A percentile compares a stretch with the other conserved stretches of the same genome.
phyloP scores from a whole-genome alignment of 2,888 invertebrate genomes.

The Drosophila nr. medialis region DNA sequence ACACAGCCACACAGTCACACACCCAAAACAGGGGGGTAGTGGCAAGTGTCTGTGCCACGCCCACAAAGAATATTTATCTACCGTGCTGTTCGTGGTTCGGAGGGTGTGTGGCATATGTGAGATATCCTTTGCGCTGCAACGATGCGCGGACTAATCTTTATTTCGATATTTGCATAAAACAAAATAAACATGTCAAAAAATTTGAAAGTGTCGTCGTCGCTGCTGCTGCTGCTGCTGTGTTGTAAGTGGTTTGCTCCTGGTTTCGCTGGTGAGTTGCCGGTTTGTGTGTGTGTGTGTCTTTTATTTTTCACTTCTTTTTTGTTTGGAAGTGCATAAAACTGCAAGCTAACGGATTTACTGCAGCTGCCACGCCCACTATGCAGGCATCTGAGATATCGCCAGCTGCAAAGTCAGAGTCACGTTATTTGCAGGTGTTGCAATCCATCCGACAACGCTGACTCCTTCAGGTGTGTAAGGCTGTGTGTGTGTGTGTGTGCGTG shows the following conservation, averaged over 20 bases:
- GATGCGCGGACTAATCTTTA: constrained; percentile 68
- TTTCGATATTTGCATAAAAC: constrained; percentile 75
- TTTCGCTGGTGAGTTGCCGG: not conserved
- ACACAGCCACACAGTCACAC: constrained; percentile 17
- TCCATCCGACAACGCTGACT: constrained; percentile 69
- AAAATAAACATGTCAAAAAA: constrained; percentile 68
- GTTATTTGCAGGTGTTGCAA: constrained; percentile 82
- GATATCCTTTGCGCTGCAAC: constrained; percentile 30
- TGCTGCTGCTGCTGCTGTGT: not conserved
- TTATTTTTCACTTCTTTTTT: constrained; percentile 19
- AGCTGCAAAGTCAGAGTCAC: constrained; percentile 72
- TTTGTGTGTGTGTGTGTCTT: not conserved
- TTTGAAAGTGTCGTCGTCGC: constrained; percentile 31
- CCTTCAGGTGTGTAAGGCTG: constrained; percentile 27
- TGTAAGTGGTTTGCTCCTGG: not conserved
- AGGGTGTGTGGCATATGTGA: constrained; percentile 4
- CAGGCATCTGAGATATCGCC: constrained; percentile 42
- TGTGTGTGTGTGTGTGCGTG: constrained; percentile 15
- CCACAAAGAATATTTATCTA: constrained; percentile 65
- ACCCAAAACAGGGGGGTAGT: constrained; percentile 9
- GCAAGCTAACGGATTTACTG: constrained; percentile 72
- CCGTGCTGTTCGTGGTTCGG: constrained; percentile 3
- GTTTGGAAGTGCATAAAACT: constrained; percentile 65
- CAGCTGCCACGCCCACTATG: constrained; percentile 62
- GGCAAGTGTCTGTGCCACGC: constrained; percentile 32